Base-by-base conservation (phyloP, 1,140 invertebrate species). In the Catajapyx aquilonaris region DNA sequence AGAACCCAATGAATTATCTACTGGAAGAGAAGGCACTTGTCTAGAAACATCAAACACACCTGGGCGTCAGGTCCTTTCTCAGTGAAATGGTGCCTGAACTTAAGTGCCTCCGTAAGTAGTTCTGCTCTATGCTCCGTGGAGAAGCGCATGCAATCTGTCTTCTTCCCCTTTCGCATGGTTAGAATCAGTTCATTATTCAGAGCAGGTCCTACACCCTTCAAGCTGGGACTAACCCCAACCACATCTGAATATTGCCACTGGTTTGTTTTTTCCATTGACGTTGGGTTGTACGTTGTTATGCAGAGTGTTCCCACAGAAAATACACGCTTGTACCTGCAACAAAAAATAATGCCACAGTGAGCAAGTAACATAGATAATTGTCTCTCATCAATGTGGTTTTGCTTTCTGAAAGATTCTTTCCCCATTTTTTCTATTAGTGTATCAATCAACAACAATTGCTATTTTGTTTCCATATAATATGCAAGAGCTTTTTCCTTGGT, bases 241-340 rank as follows among this genome's bases (percentile, higher is more conserved):
- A 88, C 70, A 58, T 90, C 84, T 31, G 67, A 66, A 52, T 87
- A 88, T 19, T 73, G 60, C 83, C 84, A 91, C 59, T 85, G 78
- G 61, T 99, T 99, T 28, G 94, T 99, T n/a, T 83, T 68, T 56
- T 97, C 93, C 51, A 95, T 64, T 43, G 73, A 81, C 44, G 70
- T 74, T 2, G 91, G 91, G 59, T 96, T 95, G 56, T 97, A 97
- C 11, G 94, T 99, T 28, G 91, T 88, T 41, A 99, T 85, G 20
- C 88, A 90, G 56, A 75, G 68, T 21, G 84, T 85, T 25, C 91
- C 93, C 56, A 99, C 78, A 15, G 90, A 91, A 56, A 99, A 91
- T 52, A 98, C 87, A 50, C 94, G 70, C 61, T 93, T 94, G 58
- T 98, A 99, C 54, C 83, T 88, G 46, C 17, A n/a, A n/a, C n/a